Percentiles rank a stretch among this genome's conserved stretches.
These are phyloP conservation scores for Drosophila vallismaia DNA, from an alignment of 2,888 invertebrate genomes.

Conservation along the genomic window DNA sequence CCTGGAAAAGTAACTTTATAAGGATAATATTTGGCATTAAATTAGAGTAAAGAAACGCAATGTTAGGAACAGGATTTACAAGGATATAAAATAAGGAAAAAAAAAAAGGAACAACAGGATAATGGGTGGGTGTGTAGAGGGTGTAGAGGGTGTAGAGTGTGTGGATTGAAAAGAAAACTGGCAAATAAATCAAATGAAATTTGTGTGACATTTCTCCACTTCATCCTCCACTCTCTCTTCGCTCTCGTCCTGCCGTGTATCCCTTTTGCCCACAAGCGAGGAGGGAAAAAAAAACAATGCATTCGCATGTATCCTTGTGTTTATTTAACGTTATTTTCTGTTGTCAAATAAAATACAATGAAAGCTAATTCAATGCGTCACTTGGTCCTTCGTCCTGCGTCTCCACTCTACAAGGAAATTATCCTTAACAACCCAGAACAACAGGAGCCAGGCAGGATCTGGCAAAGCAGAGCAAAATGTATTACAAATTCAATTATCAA, in stretches of 20 bases:
- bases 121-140: neutral
- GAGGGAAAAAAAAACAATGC: conserved; percentile 53
- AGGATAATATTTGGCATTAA: neutral
- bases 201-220: conserved; percentile 56
- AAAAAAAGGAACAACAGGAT: too few relatives aligned
- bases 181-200: conserved; percentile 78
- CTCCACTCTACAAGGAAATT: conserved; percentile 23
- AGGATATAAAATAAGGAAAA: too few relatives aligned
- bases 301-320: conserved; percentile 49
- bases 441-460: conserved; percentile 17
- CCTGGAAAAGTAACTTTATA: neutral
- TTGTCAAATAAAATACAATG: conserved; percentile 64
- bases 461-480: conserved; percentile 60
- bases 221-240: neutral
- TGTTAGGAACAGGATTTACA: neutral
- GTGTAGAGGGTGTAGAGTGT: conserved; percentile 26
- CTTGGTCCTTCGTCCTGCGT: conserved; percentile 5
- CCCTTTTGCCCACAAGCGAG: conserved; percentile 58
- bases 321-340: conserved; percentile 65
- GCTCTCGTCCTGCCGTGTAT: neutral
- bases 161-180: conserved; percentile 74
- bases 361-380: conserved; percentile 52
- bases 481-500: conserved; percentile 74
- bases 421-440: conserved; percentile 47
- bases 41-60: neutral